Conservation (phyloP, 2,888 invertebrate genomes). For the Dioctria rufipes region DNA sequence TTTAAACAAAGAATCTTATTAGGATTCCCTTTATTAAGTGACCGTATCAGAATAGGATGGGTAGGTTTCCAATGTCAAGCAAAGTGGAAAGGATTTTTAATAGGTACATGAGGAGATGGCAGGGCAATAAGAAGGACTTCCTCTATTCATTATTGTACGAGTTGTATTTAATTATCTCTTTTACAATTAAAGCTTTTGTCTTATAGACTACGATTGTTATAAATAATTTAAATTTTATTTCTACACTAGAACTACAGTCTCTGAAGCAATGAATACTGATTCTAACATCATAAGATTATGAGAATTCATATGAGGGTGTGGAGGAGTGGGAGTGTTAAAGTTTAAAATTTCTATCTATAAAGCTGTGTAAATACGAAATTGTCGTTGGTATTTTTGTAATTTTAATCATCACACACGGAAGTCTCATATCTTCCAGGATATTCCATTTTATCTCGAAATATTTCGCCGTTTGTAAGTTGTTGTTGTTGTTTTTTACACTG, state of each 20-base stretch:
- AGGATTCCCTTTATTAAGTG: neutral
- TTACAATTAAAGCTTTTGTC: neutral
- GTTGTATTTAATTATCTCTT: neutral
- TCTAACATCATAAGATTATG: neutral
- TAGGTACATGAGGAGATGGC: neutral
- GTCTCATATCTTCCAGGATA: no score
- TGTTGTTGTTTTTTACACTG: no score
- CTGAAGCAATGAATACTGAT: slow-evolving; percentile 9
- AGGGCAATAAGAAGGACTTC: neutral
- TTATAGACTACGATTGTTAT: neutral
- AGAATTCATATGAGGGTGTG: neutral
- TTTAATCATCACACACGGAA: no score
- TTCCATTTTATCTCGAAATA: no score
- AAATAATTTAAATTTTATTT: slow-evolving; percentile 7
- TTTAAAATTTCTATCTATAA: neutral
- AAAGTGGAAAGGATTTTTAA: no score
- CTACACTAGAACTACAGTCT: slow-evolving; percentile 1
- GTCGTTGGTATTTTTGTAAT: no score
- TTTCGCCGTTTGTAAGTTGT: no score
- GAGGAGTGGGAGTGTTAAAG: neutral
- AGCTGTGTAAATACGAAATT: no score
- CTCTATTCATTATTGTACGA: neutral
- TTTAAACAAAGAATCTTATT: neutral
- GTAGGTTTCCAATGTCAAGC: no score
- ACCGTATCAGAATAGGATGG: neutral